Evolutionary conservation across 2,797 vertebrate genomes (phyloP).

Genomic region (Anguilla megastoma): DNA sequence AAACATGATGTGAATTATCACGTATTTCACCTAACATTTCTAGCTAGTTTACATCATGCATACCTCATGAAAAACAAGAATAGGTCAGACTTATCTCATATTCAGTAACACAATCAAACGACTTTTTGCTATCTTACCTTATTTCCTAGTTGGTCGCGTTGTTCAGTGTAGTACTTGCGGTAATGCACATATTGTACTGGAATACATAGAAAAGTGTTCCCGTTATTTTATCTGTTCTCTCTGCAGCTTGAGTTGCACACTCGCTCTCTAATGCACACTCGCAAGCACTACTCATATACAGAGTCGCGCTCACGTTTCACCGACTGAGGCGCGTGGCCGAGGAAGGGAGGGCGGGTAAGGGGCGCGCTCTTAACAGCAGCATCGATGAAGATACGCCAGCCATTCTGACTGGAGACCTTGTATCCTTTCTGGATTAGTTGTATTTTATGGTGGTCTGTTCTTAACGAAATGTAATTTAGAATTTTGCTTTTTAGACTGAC

Average conservation of each 20-base stretch:
- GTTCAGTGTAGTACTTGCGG: constrained; percentile 23
- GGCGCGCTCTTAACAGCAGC: constrained; percentile 16
- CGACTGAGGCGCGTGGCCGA: constrained; percentile 22
- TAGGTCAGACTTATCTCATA: neutral
- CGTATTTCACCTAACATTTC: neutral
- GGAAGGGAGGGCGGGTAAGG: constrained; percentile 20
- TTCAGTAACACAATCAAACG: neutral
- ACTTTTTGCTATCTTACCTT: constrained; percentile 29
- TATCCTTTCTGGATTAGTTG: neutral
- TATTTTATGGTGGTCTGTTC: neutral
- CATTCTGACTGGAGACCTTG: neutral
- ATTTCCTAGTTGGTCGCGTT: constrained; percentile 31
- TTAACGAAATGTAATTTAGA: neutral
- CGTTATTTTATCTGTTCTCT: constrained; percentile 24
- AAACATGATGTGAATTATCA: neutral
- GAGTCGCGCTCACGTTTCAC: constrained; percentile 30
- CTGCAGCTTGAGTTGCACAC: neutral
- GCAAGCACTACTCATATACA: constrained; percentile 27
- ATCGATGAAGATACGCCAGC: neutral
- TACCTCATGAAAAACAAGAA: constrained; percentile 3
- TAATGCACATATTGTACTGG: constrained; percentile 30
- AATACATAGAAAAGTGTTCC: constrained; percentile 28
- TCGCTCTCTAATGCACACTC: constrained; percentile 18
- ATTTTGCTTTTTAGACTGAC: neutral
- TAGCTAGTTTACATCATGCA: constrained; percentile 1